Evolutionary conservation across 2,113 vertebrate genomes (phyloP).

Genomic region (Corvus hawaiiensis): DNA sequence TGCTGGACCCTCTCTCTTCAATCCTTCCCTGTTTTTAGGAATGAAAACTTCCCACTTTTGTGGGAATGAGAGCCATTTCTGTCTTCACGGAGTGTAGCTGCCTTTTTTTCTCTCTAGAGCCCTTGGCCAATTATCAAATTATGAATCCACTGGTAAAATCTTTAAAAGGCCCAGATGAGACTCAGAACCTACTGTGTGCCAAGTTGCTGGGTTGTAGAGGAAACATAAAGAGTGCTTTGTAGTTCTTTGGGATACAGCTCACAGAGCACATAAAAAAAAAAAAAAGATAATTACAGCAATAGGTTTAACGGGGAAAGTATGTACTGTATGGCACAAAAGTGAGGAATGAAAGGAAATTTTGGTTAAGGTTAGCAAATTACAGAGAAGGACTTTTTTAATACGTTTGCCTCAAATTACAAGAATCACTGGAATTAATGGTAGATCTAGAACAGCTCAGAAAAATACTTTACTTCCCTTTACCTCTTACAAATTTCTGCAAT

Average conservation of each 20-base stretch:
- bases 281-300: background rate
- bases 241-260: background rate
- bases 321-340: background rate
- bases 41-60: background rate
- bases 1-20: background rate
- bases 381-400: background rate
- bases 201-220: background rate
- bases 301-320: background rate
- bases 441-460: background rate
- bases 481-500: background rate
- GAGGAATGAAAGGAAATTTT: background rate
- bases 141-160: background rate
- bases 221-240: slow-evolving; percentile 7
- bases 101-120: slow-evolving; percentile 1
- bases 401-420: background rate
- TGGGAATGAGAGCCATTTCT: background rate
- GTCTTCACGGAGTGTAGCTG: background rate
- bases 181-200: background rate
- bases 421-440: background rate
- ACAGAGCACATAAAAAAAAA: background rate
- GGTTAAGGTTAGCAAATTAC: background rate
- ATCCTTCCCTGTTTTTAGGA: background rate
- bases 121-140: slow-evolving; percentile 40
- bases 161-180: slow-evolving; percentile 34
- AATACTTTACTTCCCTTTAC: background rate